A percentile compares a stretch with the other conserved stretches of the same genome.
These are phyloP conservation scores for Mellivora capensis DNA, from an alignment of 2,113 vertebrate genomes.

Conservation along the genomic window DNA sequence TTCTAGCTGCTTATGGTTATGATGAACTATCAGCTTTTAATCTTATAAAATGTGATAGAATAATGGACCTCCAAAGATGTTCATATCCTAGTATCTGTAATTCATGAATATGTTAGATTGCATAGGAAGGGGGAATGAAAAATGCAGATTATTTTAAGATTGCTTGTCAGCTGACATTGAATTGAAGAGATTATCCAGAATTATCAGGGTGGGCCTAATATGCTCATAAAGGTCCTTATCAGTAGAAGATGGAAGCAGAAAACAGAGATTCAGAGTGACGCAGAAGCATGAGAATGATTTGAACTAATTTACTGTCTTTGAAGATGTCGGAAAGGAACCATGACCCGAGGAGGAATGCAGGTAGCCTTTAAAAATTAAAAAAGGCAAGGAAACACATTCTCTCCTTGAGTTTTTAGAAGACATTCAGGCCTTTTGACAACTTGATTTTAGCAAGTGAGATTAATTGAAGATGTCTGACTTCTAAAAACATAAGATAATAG, in stretches of 20 bases:
- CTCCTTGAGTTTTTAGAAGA: neutral
- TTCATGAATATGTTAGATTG: neutral
- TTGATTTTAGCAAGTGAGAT: neutral
- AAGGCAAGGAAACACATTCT: neutral
- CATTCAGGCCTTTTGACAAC: neutral
- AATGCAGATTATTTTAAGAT: neutral
- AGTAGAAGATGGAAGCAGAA: neutral
- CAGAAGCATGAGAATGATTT: neutral
- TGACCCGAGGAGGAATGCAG: neutral
- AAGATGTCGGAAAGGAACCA: neutral
- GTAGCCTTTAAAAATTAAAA: neutral
- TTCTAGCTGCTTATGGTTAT: neutral
- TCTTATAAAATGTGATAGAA: neutral
- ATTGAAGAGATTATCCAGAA: neutral
- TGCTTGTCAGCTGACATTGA: neutral
- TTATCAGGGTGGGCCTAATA: neutral
- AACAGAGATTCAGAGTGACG: neutral
- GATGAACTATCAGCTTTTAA: neutral
- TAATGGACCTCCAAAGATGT: neutral
- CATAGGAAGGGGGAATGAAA: neutral
- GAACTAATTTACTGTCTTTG: neutral
- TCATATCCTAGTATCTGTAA: neutral
- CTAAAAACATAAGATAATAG: neutral
- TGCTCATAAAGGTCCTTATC: neutral
- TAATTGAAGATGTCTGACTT: neutral